Percentiles rank a stretch among this genome's conserved stretches.
phyloP scores from a whole-genome alignment of 2,113 vertebrate genomes.

The Perca schrenkii region DNA sequence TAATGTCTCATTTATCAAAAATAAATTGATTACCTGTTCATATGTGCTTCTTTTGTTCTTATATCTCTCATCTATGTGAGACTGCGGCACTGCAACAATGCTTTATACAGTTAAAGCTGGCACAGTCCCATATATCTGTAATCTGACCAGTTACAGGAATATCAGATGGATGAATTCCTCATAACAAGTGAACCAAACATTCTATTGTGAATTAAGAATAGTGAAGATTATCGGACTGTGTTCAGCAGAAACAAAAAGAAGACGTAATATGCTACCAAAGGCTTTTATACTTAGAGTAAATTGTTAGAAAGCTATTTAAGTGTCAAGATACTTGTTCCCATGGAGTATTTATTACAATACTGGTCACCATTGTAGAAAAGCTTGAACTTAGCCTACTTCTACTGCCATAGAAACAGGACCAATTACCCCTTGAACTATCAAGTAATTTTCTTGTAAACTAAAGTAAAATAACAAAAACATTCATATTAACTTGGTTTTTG shows the following conservation, averaged over 20 bases:
- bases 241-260: not conserved
- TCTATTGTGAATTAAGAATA: not conserved
- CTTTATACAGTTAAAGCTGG: conserved; percentile 27
- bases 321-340: too few relatives aligned
- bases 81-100: accelerated
- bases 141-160: not conserved
- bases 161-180: not conserved
- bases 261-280: not conserved
- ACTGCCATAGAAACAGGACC: too few relatives aligned
- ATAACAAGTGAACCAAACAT: not conserved
- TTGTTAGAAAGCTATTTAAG: not conserved
- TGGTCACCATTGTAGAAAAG: not conserved
- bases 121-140: not conserved
- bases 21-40: conserved; percentile 37
- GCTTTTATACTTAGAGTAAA: not conserved
- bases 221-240: not conserved
- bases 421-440: not conserved
- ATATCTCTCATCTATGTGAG: not conserved
- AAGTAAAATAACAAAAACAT: not conserved
- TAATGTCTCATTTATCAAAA: not conserved
- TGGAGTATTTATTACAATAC: not conserved
- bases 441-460: too few relatives aligned
- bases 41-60: not conserved
- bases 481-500: not conserved
- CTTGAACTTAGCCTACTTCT: not conserved